Evolutionary conservation across 2,797 vertebrate genomes (phyloP), one percentile per base, ranked within the genome.

Genomic region (Micrastur ruficollis): DNA sequence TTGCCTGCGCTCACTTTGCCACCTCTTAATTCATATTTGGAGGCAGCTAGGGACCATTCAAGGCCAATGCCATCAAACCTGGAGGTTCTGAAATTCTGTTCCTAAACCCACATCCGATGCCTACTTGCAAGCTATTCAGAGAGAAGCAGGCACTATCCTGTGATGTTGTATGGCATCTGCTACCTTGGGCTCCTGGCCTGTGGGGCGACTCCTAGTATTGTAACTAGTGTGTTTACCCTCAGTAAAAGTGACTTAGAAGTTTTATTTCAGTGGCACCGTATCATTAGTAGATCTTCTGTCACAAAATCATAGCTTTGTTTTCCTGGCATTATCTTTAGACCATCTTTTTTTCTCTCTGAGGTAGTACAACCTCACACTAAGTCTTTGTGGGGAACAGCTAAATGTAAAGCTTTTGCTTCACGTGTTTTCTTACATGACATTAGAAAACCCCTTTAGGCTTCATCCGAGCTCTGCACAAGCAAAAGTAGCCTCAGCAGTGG

Each of bases 21-120:
- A 40, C 14, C 21, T 52, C 36, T 14, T 75, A 56, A 7, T 49
- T 79, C 66, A 7, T 6, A 7, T 36, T 49, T 50, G 26, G n/a
- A 72, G 67, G 25, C 38, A 87, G 58, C 25, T 20, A 9, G 15
- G 32, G n/a, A 31, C 56, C 21, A 32, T 16, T 15, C 72, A 26
- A 85, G 21, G n/a, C 12, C 31, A 49, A 36, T 46, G 53, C 32
- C 42, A 22, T 47, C 70, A 56, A 68, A 32, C 31, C 11, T 11
- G 3, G 10, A 25, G 16, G 21, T 42, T 74, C 52, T 67, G 40
- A 86, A 76, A 71, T 47, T 73, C 80, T 47, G 8, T 32, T 89
- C 36, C 29, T 63, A 74, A 79, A 46, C 11, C 4, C 44, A 61
- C 15, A 83, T 29, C 46, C 0, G 0, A 29, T 40, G 12, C 6